Percentiles rank a stretch among this genome's conserved stretches.
These are phyloP conservation scores for Vanacampus margaritifer DNA, from an alignment of 2,113 vertebrate genomes.

Conservation along the genomic window DNA sequence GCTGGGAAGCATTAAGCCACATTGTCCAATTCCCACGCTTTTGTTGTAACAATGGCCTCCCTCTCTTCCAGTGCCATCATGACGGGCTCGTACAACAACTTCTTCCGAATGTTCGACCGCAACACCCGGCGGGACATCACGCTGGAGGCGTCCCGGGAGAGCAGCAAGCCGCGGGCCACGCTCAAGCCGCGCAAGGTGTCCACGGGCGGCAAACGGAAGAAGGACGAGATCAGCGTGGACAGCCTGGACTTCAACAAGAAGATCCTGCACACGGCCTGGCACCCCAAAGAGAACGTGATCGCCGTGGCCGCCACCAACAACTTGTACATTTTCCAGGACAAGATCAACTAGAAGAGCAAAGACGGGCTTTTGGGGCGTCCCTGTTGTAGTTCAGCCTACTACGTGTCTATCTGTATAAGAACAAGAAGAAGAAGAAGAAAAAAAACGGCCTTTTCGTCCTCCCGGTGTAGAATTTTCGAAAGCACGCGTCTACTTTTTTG, in stretches of 20 bases:
- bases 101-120: constrained; percentile 89
- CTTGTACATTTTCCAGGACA: constrained; percentile 99
- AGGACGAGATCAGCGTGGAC: constrained; percentile 95
- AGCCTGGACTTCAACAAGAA: constrained; percentile 99
- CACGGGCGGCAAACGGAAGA: constrained; percentile 92
- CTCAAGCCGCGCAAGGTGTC: constrained; percentile 93
- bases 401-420: constrained; percentile 74
- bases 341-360: constrained; percentile 73
- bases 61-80: constrained; percentile 67
- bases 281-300: constrained; percentile 96
- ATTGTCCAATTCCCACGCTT: neutral
- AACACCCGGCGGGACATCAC: constrained; percentile 90
- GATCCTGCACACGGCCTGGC: constrained; percentile 96
- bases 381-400: constrained; percentile 73
- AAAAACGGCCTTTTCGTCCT: constrained; percentile 70
- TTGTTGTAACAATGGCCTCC: neutral
- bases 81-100: constrained; percentile 77
- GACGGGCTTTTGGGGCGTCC: constrained; percentile 68
- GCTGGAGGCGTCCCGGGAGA: constrained; percentile 91
- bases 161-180: constrained; percentile 90
- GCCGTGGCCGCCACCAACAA: constrained; percentile 98
- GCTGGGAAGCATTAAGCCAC: neutral
- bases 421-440: constrained; percentile 19
- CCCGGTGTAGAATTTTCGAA: constrained; percentile 70
- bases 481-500: constrained; percentile 73